phyloP scores from a whole-genome alignment of 2,113 vertebrate species.

The Probosciger aterrimus region DNA sequence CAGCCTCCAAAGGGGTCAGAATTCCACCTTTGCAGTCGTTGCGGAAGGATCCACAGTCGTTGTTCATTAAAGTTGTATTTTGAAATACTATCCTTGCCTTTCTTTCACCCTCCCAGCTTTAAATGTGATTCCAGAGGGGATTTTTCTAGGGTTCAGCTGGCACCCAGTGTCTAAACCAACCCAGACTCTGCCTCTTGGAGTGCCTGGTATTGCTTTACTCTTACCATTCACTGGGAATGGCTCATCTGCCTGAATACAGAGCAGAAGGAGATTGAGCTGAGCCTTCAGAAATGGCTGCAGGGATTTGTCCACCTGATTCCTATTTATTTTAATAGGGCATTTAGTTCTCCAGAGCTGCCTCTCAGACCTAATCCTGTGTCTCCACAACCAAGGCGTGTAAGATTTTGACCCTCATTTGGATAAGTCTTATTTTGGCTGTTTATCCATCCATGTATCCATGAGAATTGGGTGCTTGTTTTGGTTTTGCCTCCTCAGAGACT shows the following conservation, averaged over 20 bases:
- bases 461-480: neutral
- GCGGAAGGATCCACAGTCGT: neutral
- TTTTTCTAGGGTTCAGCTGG: neutral
- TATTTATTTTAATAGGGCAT: neutral
- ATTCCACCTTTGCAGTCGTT: neutral
- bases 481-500: neutral
- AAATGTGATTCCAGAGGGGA: neutral
- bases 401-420: neutral
- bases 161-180: neutral
- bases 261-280: neutral
- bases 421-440: neutral
- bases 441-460: neutral
- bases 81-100: neutral
- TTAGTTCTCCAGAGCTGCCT: neutral
- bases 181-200: neutral
- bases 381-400: neutral
- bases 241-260: neutral
- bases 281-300: neutral
- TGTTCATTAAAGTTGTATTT: neutral
- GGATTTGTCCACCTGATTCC: neutral
- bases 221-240: neutral
- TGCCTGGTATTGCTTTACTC: neutral
- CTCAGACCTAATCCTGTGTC: neutral
- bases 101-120: neutral
- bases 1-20: constrained; percentile 58